Conservation (phyloP, 2,888 invertebrate genomes). For the Andrena bucephala region DNA sequence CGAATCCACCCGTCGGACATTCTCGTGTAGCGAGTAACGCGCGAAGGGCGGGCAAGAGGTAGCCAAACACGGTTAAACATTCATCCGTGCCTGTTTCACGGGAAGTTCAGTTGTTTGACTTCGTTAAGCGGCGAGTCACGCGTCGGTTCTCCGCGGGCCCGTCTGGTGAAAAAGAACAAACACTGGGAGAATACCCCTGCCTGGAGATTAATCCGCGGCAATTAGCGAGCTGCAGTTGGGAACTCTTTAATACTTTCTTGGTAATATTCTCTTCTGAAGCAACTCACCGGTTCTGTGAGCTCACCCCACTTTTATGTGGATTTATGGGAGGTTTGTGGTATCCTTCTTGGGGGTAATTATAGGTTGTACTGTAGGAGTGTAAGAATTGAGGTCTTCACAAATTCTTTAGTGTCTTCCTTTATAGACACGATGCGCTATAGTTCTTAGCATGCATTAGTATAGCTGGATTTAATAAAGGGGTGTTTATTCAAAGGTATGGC, state of each 20-base stretch:
- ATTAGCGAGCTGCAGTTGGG: conserved; percentile 9
- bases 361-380: too few species aligned
- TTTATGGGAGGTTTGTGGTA: too few species aligned
- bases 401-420: too few species aligned
- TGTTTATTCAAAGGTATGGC: too few species aligned
- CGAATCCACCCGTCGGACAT: background rate
- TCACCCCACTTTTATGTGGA: too few species aligned
- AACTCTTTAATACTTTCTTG: background rate
- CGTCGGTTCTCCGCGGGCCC: conserved; percentile 10
- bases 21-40: background rate
- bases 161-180: conserved; percentile 24
- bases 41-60: background rate
- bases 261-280: background rate
- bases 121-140: conserved; percentile 48
- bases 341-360: too few species aligned
- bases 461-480: too few species aligned
- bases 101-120: conserved; percentile 32
- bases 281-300: background rate
- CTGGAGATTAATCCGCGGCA: background rate
- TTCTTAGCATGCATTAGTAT: too few species aligned
- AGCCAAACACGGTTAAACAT: conserved; percentile 22
- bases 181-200: background rate
- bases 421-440: too few species aligned
- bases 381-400: too few species aligned
- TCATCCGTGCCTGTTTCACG: conserved; percentile 21